phyloP scores from a whole-genome alignment of 1,140 invertebrate species.

The Pseudomyrmex concolor region DNA sequence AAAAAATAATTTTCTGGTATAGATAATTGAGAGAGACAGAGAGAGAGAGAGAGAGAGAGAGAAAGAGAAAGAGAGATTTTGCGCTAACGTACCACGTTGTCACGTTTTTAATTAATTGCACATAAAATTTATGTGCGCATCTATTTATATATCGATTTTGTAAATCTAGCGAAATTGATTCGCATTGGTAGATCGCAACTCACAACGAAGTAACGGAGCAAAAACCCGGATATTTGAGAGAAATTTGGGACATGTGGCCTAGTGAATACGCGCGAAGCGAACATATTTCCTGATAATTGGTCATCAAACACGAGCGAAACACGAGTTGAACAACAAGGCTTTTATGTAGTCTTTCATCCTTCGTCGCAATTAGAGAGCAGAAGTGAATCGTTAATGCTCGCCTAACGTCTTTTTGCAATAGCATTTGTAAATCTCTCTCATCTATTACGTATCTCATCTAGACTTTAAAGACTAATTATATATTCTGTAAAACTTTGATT shows the following conservation, averaged over 20 bases:
- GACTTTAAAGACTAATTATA: not conserved
- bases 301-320: constrained; percentile 68
- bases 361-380: constrained; percentile 6
- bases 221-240: constrained; percentile 75
- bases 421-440: not conserved
- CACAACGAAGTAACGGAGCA: constrained; percentile 72
- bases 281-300: constrained; percentile 69
- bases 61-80: too few relatives aligned
- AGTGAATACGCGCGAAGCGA: constrained; percentile 68
- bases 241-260: constrained; percentile 78
- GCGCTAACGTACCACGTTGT: too few relatives aligned
- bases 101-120: not conserved
- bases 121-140: not conserved
- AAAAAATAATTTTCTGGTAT: not conserved
- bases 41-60: too few relatives aligned
- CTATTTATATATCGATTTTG: not conserved
- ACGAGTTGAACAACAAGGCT: constrained; percentile 52
- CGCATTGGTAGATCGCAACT: constrained; percentile 55
- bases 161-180: constrained; percentile 48
- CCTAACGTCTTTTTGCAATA: not conserved
- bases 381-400: constrained; percentile 18
- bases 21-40: too few relatives aligned
- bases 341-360: constrained; percentile 36
- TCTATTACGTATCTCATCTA: not conserved
- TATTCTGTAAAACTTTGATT: constrained; percentile 22